These are phyloP conservation scores for Drymodes brunneopygia DNA, from an alignment of 2,113 vertebrate genomes.

Conservation along the genomic window DNA sequence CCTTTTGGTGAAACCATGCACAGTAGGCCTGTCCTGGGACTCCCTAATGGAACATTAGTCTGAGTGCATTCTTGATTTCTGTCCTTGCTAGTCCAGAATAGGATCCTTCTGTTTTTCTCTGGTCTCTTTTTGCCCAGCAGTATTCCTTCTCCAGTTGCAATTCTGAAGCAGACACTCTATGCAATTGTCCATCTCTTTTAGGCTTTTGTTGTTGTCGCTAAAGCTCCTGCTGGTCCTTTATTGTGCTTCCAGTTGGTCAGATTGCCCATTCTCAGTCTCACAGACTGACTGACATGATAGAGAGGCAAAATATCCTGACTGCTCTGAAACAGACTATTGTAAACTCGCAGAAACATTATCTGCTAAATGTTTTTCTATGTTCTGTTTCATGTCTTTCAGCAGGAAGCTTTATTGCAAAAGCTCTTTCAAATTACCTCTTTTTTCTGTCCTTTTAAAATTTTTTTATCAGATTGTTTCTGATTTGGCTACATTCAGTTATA, in stretches of 20 bases:
- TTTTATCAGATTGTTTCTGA: neutral
- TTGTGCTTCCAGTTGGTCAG: neutral
- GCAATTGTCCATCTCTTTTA: neutral
- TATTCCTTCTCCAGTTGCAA: neutral
- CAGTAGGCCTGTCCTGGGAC: neutral
- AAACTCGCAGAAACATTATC: neutral
- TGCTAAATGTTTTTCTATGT: neutral
- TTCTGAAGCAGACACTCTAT: neutral
- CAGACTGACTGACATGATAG: neutral
- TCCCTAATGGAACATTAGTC: neutral
- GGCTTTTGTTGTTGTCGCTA: neutral
- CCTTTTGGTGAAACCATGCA: neutral
- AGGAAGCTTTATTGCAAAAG: neutral
- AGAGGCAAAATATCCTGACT: neutral
- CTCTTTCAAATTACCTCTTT: neutral
- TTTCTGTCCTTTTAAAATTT: neutral
- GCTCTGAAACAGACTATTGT: neutral
- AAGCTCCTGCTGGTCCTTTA: neutral
- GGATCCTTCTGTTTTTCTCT: neutral
- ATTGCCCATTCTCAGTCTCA: neutral
- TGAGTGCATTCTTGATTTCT: neutral
- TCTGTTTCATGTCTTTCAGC: neutral
- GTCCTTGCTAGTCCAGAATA: neutral
- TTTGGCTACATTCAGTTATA: neutral
- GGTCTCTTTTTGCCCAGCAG: neutral